Evolutionary conservation across 1,140 invertebrate species (phyloP).

Genomic region (Diabrotica virgifera): DNA sequence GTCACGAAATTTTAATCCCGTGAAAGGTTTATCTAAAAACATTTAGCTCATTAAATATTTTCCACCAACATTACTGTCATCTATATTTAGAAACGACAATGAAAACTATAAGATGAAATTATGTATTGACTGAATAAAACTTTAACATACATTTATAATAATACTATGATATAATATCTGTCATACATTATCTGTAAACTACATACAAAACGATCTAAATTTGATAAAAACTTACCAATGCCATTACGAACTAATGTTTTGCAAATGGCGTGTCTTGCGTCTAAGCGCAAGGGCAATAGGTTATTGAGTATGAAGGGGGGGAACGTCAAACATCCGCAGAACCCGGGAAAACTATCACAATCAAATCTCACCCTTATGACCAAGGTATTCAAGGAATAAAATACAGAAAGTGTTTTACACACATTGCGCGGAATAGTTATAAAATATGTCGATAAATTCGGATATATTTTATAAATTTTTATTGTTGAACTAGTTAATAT

Average conservation of each 20-base stretch:
- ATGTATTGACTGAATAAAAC: background rate
- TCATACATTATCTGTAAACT: constrained; percentile 8
- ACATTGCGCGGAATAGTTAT: too few relatives aligned
- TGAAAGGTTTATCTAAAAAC: constrained; percentile 40
- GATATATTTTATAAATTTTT: too few relatives aligned
- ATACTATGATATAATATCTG: constrained; percentile 14
- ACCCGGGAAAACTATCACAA: constrained; percentile 24
- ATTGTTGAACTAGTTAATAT: too few relatives aligned
- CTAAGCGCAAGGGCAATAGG: constrained; percentile 42
- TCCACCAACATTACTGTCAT: too few relatives aligned
- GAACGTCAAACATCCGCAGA: constrained; percentile 32
- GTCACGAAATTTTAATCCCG: constrained; percentile 38
- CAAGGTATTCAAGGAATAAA: too few relatives aligned
- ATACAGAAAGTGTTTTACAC: too few relatives aligned
- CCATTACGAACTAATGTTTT: constrained; percentile 49
- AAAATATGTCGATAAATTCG: too few relatives aligned
- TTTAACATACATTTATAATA: constrained; percentile 2
- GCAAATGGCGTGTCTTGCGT: constrained; percentile 49
- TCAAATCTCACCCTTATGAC: too few relatives aligned
- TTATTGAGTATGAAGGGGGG: constrained; percentile 31
- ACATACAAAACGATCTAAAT: constrained; percentile 16
- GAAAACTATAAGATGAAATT: too few relatives aligned
- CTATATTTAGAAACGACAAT: too few relatives aligned
- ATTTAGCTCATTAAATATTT: constrained; percentile 3
- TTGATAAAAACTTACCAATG: constrained; percentile 46